Evolutionary conservation across 2,797 vertebrate genomes (phyloP).

Genomic region (Coregonus ussuriensis): DNA sequence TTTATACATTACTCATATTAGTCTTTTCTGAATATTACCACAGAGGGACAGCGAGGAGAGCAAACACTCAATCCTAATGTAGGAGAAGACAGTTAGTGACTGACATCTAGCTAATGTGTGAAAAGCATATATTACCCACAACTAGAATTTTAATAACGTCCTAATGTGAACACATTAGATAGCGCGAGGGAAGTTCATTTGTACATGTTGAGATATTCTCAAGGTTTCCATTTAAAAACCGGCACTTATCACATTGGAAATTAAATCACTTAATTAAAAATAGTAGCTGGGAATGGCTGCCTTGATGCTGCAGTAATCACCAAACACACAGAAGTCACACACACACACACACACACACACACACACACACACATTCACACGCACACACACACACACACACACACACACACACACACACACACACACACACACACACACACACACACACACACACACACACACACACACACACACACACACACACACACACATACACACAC

Average conservation of each 20-base stretch:
- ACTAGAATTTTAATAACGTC: slow-evolving; percentile 58
- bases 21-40: slow-evolving; percentile 19
- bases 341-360: neutral
- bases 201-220: slow-evolving; percentile 42
- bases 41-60: slow-evolving; percentile 54
- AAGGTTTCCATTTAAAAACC: slow-evolving; percentile 61
- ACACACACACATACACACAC: neutral
- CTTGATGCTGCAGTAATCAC: slow-evolving; percentile 11
- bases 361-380: too few relatives aligned
- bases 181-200: slow-evolving; percentile 50
- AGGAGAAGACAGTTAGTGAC: slow-evolving; percentile 9
- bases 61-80: slow-evolving; percentile 36
- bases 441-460: neutral
- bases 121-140: slow-evolving; percentile 61
- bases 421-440: neutral
- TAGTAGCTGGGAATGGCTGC: slow-evolving; percentile 26
- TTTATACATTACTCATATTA: slow-evolving; percentile 24
- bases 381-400: neutral
- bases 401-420: neutral
- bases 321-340: slow-evolving; percentile 2
- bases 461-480: neutral
- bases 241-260: slow-evolving; percentile 41
- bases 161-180: slow-evolving; percentile 49
- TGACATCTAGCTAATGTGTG: slow-evolving; percentile 29
- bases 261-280: slow-evolving; percentile 62